These are phyloP conservation scores for Chionodraco myersi DNA, from an alignment of 2,113 vertebrate species.

Conservation along the genomic window DNA sequence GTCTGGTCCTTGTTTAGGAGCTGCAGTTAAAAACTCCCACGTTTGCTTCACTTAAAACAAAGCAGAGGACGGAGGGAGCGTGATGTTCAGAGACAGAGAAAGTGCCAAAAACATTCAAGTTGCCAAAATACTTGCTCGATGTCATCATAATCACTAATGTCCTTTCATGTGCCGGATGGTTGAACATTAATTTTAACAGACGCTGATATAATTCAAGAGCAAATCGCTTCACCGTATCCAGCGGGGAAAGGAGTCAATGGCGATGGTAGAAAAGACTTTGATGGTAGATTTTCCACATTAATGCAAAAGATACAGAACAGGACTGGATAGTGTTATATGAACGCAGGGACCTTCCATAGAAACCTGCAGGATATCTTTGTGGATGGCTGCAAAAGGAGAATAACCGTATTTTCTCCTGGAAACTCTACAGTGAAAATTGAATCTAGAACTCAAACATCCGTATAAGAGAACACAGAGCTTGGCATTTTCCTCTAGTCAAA, in stretches of 20 bases:
- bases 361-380: slow-evolving; percentile 41
- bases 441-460: slow-evolving; percentile 49
- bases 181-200: slow-evolving; percentile 37
- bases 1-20: neutral
- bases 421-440: slow-evolving; percentile 30
- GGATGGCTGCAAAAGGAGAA: slow-evolving; percentile 55
- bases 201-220: slow-evolving; percentile 41
- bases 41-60: slow-evolving; percentile 27
- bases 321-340: slow-evolving; percentile 27
- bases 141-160: slow-evolving; percentile 40
- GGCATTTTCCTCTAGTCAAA: slow-evolving; percentile 46
- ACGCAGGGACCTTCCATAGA: slow-evolving; percentile 30
- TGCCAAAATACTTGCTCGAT: slow-evolving; percentile 45
- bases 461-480: slow-evolving; percentile 47
- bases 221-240: slow-evolving; percentile 27
- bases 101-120: slow-evolving; percentile 34
- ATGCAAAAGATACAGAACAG: slow-evolving; percentile 35
- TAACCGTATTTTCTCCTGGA: slow-evolving; percentile 41
- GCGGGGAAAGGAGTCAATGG: slow-evolving; percentile 22
- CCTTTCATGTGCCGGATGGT: slow-evolving; percentile 34
- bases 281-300: slow-evolving; percentile 66
- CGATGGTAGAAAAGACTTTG: slow-evolving; percentile 42
- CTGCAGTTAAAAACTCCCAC: slow-evolving; percentile 12
- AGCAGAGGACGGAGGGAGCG: slow-evolving; percentile 9
- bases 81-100: slow-evolving; percentile 24